Conservation (phyloP, 23 tunicate genomes). For the Styela plicata region DNA sequence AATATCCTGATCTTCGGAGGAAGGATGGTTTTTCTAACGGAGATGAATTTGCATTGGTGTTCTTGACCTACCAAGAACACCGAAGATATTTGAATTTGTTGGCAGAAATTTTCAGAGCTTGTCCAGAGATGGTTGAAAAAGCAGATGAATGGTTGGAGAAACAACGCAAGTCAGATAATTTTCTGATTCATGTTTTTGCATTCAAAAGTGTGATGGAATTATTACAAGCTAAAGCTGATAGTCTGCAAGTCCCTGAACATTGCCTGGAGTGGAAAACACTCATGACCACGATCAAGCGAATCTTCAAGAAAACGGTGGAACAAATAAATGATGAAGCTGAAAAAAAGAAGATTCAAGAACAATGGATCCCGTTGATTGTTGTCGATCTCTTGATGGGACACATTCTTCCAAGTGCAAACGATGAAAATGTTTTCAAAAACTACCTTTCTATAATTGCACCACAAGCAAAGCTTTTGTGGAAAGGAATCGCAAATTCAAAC, state of each 20-base stretch:
- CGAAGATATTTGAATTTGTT: constrained; percentile 21
- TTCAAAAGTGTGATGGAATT: constrained; percentile 26
- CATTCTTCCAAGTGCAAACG: constrained; percentile 38
- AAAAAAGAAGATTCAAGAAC: background rate
- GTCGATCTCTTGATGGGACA: constrained; percentile 57
- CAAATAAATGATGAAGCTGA: constrained; percentile 1
- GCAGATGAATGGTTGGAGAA: constrained; percentile 28
- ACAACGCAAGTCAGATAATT: background rate
- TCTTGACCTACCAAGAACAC: constrained; percentile 25
- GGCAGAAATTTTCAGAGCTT: constrained; percentile 27
- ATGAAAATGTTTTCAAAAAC: constrained; percentile 1
- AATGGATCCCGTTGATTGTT: constrained; percentile 48
- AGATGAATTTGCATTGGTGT: constrained; percentile 43
- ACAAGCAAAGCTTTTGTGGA: constrained; percentile 42
- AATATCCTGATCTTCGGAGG: constrained; percentile 8
- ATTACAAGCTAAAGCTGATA: constrained; percentile 29
- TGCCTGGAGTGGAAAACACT: constrained; percentile 45
- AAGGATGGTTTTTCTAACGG: background rate
- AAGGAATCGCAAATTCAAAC: constrained; percentile 1
- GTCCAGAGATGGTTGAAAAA: constrained; percentile 22
- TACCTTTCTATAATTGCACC: constrained; percentile 50
- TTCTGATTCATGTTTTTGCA: constrained; percentile 33
- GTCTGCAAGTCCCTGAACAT: constrained; percentile 19
- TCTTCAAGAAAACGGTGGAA: constrained; percentile 19
- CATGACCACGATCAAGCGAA: constrained; percentile 21